Evolutionary conservation across 2,797 vertebrate species (phyloP).

Genomic region (Acipenser transmontanus): DNA sequence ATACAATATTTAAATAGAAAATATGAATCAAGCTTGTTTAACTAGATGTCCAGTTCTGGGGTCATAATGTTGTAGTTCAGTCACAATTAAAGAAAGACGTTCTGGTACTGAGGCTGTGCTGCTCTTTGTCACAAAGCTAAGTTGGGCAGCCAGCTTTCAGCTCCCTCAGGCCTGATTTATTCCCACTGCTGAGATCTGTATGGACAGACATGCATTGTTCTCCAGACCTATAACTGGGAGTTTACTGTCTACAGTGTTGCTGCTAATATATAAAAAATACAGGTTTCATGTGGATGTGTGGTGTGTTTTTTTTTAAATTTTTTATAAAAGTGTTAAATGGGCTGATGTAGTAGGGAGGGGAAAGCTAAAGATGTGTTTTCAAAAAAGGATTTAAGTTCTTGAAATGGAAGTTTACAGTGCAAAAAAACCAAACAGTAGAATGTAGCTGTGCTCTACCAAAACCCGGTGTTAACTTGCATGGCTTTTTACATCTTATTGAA

Average conservation of each 20-base stretch:
- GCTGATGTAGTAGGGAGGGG: neutral
- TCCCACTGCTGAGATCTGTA: constrained; percentile 4
- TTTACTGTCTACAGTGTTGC: neutral
- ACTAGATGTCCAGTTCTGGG: constrained; percentile 7
- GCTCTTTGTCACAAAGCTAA: constrained; percentile 13
- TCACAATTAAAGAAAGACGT: neutral
- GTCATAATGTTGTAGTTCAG: neutral
- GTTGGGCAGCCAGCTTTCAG: neutral
- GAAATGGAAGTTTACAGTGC: too few relatives aligned
- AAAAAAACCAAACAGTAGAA: too few relatives aligned
- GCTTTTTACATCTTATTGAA: too few relatives aligned
- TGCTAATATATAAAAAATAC: neutral
- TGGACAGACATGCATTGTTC: constrained; percentile 15
- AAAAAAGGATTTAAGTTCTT: too few relatives aligned
- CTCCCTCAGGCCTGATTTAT: neutral
- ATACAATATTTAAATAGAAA: constrained; percentile 8
- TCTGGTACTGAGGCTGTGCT: constrained; percentile 1
- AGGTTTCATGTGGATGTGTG: neutral
- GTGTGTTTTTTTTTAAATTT: neutral
- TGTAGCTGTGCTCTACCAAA: too few relatives aligned
- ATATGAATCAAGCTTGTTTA: constrained; percentile 6
- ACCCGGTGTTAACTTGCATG: too few relatives aligned
- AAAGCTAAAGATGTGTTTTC: too few relatives aligned
- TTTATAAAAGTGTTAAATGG: neutral
- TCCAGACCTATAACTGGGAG: neutral